Evolutionary conservation across 1,140 invertebrate species (phyloP).

Genomic region (Eulimnadia texana): DNA sequence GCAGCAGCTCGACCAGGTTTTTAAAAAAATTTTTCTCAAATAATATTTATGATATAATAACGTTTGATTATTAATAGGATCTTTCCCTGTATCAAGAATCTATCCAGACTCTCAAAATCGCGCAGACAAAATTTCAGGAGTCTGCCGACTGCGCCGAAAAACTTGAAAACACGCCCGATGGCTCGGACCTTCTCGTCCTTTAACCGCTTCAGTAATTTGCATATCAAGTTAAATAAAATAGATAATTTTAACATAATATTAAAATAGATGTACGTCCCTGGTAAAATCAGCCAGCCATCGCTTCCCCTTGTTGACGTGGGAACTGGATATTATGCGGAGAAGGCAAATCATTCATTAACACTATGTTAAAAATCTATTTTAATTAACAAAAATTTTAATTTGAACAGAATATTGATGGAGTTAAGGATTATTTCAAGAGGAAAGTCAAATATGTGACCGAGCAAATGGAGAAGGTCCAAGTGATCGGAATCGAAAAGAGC

Average conservation of each 20-base stretch:
- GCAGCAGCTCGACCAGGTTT: conserved; percentile 64
- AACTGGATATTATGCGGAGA: conserved; percentile 88
- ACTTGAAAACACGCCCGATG: conserved; percentile 51
- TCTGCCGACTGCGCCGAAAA: conserved; percentile 71
- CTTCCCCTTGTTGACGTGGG: conserved; percentile 85
- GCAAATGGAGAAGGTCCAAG: conserved; percentile 87
- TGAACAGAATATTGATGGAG: conserved; percentile 52
- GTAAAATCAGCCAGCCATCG: conserved; percentile 59
- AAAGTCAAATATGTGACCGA: conserved; percentile 80
- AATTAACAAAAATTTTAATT: conserved; percentile 17
- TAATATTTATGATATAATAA: conserved; percentile 14
- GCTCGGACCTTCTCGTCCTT: conserved; percentile 75
- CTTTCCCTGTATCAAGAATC: conserved; percentile 74
- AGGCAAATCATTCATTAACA: conserved; percentile 40
- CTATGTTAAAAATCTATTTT: background rate
- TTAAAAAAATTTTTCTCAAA: background rate
- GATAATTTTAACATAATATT: conserved; percentile 17
- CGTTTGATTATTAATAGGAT: conserved; percentile 40
- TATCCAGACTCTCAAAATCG: conserved; percentile 70
- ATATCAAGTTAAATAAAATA: conserved; percentile 20
- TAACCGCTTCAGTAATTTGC: conserved; percentile 65
- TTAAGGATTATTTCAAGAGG: conserved; percentile 81
- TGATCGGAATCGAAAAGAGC: conserved; percentile 66
- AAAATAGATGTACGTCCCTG: conserved; percentile 78
- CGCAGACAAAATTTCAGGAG: conserved; percentile 75